A percentile compares a stretch with the other conserved stretches of the same genome.
phyloP scores from a whole-genome alignment of 2,113 vertebrate species.

The Vanacampus margaritifer region DNA sequence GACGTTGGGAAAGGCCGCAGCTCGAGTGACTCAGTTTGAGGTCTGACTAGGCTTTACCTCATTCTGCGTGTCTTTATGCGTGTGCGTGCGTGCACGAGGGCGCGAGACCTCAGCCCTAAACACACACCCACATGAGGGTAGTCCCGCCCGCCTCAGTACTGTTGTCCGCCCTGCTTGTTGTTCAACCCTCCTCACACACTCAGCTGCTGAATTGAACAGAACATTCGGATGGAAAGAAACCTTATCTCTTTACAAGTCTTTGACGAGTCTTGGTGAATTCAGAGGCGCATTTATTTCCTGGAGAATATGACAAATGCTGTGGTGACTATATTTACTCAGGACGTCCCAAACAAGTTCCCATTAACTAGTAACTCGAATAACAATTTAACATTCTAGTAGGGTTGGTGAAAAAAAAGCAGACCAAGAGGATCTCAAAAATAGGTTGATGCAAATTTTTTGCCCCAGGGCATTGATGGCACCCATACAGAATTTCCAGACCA shows the following conservation, averaged over 20 bases:
- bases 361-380: background rate
- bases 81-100: conserved; percentile 25
- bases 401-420: too few relatives aligned
- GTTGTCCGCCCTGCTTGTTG: conserved; percentile 2
- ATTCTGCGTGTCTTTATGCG: conserved; percentile 38
- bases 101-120: conserved; percentile 20
- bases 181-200: conserved; percentile 11
- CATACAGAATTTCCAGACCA: too few relatives aligned
- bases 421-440: too few relatives aligned
- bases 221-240: conserved; percentile 1
- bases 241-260: conserved; percentile 31
- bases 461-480: too few relatives aligned
- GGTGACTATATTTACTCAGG: background rate
- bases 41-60: conserved; percentile 63
- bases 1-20: conserved; percentile 55
- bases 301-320: background rate
- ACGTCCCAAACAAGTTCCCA: background rate
- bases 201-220: conserved; percentile 39
- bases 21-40: conserved; percentile 58
- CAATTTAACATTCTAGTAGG: background rate
- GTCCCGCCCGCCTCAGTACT: conserved; percentile 56
- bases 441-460: too few relatives aligned
- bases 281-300: background rate
- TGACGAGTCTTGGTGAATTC: background rate
- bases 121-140: conserved; percentile 47